Percentiles rank a stretch among this genome's conserved stretches.
phyloP scores from a whole-genome alignment of 2,888 invertebrate genomes.

The Caenorhabditis japonica region DNA sequence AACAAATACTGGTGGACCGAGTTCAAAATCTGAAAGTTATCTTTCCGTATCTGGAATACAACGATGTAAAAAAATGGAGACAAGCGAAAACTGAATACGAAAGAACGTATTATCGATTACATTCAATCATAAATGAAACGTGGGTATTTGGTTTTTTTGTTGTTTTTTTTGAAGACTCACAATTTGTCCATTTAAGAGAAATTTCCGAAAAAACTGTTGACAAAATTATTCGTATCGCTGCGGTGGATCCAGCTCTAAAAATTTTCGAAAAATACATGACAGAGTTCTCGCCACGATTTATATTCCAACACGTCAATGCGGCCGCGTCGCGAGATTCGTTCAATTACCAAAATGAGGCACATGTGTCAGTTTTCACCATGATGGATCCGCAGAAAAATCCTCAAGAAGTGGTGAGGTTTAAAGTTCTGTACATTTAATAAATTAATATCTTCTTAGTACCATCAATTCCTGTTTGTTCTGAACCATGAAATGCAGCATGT shows the following conservation, averaged over 20 bases:
- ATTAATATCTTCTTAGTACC: conserved; percentile 16
- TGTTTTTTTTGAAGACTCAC: neutral
- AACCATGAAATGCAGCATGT: conserved; percentile 40
- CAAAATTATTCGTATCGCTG: conserved; percentile 18
- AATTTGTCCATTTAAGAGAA: conserved; percentile 1
- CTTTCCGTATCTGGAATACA: conserved; percentile 38
- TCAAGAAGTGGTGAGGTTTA: conserved; percentile 18
- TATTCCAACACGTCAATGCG: conserved; percentile 39
- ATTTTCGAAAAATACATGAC: conserved; percentile 37
- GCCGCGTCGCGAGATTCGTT: conserved; percentile 25
- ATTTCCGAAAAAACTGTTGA: conserved; percentile 7
- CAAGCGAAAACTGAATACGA: conserved; percentile 38
- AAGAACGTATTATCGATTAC: conserved; percentile 29
- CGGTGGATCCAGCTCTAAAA: conserved; percentile 29
- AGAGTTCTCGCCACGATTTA: conserved; percentile 23
- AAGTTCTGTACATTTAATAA: neutral
- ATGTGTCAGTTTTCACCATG: conserved; percentile 31
- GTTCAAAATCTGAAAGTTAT: conserved; percentile 32
- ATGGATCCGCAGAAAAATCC: conserved; percentile 16
- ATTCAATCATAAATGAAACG: conserved; percentile 21
- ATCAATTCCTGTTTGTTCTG: conserved; percentile 23
- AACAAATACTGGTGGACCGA: conserved; percentile 14
- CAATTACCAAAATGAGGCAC: conserved; percentile 40
- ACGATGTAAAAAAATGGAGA: conserved; percentile 17
- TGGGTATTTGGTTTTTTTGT: neutral